Evolutionary conservation across 2,113 vertebrate species (phyloP).

Genomic region (Fregetta grallaria): DNA sequence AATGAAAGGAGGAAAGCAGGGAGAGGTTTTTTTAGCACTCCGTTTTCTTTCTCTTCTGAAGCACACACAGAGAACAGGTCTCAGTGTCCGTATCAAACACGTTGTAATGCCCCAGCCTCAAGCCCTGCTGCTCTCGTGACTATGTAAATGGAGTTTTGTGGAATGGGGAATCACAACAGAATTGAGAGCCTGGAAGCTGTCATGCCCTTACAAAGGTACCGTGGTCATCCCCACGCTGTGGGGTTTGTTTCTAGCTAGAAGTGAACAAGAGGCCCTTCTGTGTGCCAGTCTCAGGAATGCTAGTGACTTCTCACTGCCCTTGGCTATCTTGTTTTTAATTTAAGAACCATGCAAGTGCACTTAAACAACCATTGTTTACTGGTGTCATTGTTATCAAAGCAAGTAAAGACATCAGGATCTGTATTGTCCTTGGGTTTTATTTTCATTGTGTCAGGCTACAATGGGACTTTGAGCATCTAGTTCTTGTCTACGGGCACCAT

Average conservation of each 20-base stretch:
- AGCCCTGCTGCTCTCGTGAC: not conserved
- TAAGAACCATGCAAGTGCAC: constrained; percentile 63
- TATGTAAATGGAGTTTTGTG: not conserved
- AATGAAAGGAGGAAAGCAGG: constrained; percentile 33
- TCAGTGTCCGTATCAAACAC: not conserved
- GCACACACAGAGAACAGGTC: not conserved
- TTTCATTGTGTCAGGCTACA: constrained; percentile 55
- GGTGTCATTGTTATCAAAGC: constrained; percentile 69
- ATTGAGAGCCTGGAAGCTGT: constrained; percentile 2
- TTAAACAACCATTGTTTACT: constrained; percentile 68
- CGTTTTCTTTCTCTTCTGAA: constrained; percentile 27
- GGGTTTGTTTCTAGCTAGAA: constrained; percentile 44
- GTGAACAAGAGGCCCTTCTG: constrained; percentile 16
- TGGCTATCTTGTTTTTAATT: constrained; percentile 72
- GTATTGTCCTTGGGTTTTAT: constrained; percentile 62
- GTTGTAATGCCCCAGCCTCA: not conserved
- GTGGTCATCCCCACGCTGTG: not conserved
- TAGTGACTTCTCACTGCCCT: constrained; percentile 59
- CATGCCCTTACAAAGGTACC: not conserved
- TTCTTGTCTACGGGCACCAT: constrained; percentile 62
- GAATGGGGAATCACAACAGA: not conserved
- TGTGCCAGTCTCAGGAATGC: constrained; percentile 30
- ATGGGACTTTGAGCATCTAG: constrained; percentile 50
- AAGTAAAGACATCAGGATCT: constrained; percentile 68
- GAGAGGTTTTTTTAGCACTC: constrained; percentile 22